Conservation (phyloP, 2,797 vertebrate genomes). For the Falco concolor region DNA sequence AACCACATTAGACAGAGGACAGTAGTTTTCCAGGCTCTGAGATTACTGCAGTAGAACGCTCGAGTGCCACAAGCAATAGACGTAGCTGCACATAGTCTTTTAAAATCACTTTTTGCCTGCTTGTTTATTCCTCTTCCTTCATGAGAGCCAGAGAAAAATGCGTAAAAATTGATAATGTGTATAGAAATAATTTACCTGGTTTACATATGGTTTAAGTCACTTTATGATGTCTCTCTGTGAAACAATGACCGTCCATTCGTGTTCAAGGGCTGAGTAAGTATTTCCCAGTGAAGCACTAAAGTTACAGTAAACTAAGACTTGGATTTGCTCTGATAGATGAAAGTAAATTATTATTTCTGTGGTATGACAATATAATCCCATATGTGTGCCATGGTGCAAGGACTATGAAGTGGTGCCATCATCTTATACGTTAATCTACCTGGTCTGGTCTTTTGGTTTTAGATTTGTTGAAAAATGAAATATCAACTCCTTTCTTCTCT, state of each 20-base stretch:
- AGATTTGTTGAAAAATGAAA: background rate
- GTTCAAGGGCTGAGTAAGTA: background rate
- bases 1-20: background rate
- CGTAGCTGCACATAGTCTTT: background rate
- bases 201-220: background rate
- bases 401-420: background rate
- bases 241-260: accelerated
- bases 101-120: background rate
- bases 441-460: background rate
- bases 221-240: background rate
- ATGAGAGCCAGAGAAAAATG: background rate
- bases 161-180: background rate
- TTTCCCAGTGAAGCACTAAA: background rate
- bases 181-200: background rate
- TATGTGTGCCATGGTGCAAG: background rate
- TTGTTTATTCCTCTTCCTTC: background rate
- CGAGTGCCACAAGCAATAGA: background rate
- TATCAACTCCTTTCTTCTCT: background rate
- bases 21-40: background rate
- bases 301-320: background rate
- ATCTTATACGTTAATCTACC: background rate
- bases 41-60: background rate
- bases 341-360: background rate
- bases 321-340: background rate
- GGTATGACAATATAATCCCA: background rate